Evolutionary conservation across 1,140 invertebrate species (phyloP).

Genomic region (Calephelis virginiensis): DNA sequence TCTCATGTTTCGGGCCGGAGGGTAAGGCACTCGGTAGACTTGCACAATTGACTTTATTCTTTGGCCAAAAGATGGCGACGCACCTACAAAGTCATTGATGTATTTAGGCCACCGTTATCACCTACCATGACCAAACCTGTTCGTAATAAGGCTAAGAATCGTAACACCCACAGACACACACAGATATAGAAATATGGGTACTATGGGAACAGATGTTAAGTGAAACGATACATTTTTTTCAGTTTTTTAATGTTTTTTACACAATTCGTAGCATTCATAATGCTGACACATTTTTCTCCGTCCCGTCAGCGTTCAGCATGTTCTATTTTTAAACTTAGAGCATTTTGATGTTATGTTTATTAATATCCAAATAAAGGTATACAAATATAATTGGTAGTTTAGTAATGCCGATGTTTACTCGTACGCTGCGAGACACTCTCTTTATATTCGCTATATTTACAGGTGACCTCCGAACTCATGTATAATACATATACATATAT

Average conservation of each 20-base stretch:
- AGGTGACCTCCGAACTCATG: constrained; percentile 68
- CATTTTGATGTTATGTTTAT: constrained; percentile 30
- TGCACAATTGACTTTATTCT: no score
- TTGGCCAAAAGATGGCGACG: no score
- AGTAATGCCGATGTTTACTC: constrained; percentile 27
- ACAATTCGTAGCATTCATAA: constrained; percentile 80
- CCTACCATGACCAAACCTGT: no score
- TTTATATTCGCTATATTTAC: constrained; percentile 72
- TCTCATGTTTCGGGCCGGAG: no score
- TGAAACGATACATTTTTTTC: constrained; percentile 62
- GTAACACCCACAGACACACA: background rate
- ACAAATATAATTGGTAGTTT: constrained; percentile 38
- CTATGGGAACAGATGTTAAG: no score
- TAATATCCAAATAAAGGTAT: constrained; percentile 8
- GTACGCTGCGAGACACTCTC: constrained; percentile 47
- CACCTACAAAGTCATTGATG: no score
- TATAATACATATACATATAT: constrained; percentile 73
- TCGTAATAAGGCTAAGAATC: no score
- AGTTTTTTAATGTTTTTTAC: constrained; percentile 79
- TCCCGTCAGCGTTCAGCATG: constrained; percentile 56
- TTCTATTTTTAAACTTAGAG: constrained; percentile 29
- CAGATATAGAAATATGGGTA: no score
- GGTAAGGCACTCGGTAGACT: no score
- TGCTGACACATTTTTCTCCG: constrained; percentile 72
- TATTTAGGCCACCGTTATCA: no score